A percentile compares a stretch with the other conserved stretches of the same genome.
phyloP scores from a whole-genome alignment of 2,888 invertebrate genomes.

The Chirona hameri region DNA sequence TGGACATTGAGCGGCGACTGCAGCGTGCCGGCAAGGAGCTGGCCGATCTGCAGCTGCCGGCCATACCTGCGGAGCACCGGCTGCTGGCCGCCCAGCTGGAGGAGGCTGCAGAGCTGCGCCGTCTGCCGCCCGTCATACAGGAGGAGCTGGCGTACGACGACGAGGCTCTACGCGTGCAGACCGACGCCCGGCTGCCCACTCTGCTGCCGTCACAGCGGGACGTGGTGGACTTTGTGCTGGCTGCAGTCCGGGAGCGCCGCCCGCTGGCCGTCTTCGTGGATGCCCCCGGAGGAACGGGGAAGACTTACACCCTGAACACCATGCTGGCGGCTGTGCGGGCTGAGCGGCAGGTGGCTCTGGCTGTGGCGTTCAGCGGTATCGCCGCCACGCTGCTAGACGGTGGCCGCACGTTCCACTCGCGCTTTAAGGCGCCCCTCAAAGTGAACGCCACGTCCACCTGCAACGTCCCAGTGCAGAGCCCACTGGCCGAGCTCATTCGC shows the following conservation, averaged over 20 bases:
- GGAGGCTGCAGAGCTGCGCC: background rate
- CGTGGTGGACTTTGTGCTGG: background rate
- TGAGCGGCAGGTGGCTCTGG: constrained; percentile 34
- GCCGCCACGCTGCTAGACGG: constrained; percentile 43
- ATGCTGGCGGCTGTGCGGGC: constrained; percentile 35
- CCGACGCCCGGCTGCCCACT: background rate
- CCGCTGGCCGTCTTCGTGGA: constrained; percentile 43
- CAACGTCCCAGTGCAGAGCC: too few species aligned
- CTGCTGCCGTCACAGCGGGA: background rate
- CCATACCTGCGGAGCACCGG: background rate
- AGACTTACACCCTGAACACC: constrained; percentile 46
- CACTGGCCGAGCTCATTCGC: too few species aligned
- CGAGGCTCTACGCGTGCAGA: background rate
- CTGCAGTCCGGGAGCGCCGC: background rate
- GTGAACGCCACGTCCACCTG: too few species aligned
- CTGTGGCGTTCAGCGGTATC: constrained; percentile 45
- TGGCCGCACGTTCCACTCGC: background rate
- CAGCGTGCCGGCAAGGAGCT: background rate
- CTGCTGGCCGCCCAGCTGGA: background rate
- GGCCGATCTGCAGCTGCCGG: background rate
- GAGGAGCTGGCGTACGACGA: background rate
- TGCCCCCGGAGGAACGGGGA: constrained; percentile 49
- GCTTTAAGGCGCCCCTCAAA: too few species aligned
- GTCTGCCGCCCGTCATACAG: background rate
- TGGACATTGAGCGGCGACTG: background rate